phyloP scores from a whole-genome alignment of 2,888 invertebrate species.

The Calameuta pallipes region DNA sequence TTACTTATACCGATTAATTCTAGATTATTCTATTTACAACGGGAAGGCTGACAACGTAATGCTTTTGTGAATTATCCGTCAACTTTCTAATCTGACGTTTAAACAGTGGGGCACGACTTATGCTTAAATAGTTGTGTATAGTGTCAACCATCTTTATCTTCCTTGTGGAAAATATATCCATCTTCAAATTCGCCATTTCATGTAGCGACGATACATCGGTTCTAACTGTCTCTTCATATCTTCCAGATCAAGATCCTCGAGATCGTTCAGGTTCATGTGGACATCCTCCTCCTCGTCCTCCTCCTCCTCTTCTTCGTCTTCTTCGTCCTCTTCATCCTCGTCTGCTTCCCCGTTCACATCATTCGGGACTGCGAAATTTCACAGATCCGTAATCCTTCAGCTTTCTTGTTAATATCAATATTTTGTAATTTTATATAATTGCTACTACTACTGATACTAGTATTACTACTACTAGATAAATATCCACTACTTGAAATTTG shows the following conservation, averaged over 20 bases:
- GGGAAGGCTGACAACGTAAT: background rate
- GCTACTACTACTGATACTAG: background rate
- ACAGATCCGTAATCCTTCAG: background rate
- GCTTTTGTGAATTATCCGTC: background rate
- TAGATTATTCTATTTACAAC: background rate
- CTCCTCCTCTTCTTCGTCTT: background rate
- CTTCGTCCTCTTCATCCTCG: background rate
- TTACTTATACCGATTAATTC: background rate
- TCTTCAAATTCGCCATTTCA: slow-evolving; percentile 52
- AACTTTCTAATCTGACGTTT: background rate
- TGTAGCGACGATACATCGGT: slow-evolving; percentile 52
- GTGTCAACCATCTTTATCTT: background rate
- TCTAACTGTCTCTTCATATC: slow-evolving; percentile 45
- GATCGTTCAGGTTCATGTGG: background rate
- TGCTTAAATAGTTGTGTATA: background rate
- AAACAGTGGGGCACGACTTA: background rate
- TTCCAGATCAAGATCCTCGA: slow-evolving; percentile 29
- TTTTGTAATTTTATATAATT: background rate
- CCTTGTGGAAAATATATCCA: background rate
- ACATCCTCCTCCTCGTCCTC: background rate
- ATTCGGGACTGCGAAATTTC: slow-evolving; percentile 35
- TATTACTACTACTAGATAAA: background rate
- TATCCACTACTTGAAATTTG: background rate
- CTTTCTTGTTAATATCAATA: background rate
- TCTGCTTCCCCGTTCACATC: slow-evolving; percentile 1